Evolutionary conservation across 1,140 invertebrate species (phyloP), one percentile per base, ranked within the genome.

Genomic region (Vollenhovia emeryi): DNA sequence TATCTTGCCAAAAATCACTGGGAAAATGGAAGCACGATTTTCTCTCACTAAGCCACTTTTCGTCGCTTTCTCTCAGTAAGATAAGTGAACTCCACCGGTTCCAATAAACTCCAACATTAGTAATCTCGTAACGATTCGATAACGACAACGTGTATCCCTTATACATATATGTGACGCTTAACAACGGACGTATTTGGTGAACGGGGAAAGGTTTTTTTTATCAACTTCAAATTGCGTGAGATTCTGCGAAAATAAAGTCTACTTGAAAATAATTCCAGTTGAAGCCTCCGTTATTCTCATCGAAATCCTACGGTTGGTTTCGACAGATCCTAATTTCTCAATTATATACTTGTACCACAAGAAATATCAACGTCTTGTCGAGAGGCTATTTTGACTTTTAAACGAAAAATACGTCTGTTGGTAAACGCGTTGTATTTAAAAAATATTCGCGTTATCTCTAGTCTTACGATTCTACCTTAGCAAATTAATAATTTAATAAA

Each of bases 1-100:
- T n/a, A n/a, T n/a, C n/a, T 86, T 45, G 45, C 15, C 71, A 11
- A 55, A 75, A 48, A 82, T 73, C 66, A 52, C 13, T 36, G 55
- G 27, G 1, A 64, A 74, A 68, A 30, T 79, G 74, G 48, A 87
- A 87, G 74, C 86, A 73, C 64, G 45, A 68, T 62, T 85, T 76
- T 40, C 36, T 78, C 64, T 24, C 9, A 3, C 15, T 64, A 8
- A 7, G 11, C 11, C 18, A 33, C 27, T n/a, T 33, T 43, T 30
- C 36, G 8, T 27, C 8, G 18, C 11, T 40, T 68, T 40, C 2
- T 84, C 8, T 45, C 13, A n/a, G 0, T 18, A 18, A 60, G 9
- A 8, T 43, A 76, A 62, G 7, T 60, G 36, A 57, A 57, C 40
- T 57, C 8, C 33, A 74, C 15, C 1, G 50, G 3, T 74, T 73